phyloP scores from a whole-genome alignment of 2,113 vertebrate species.

The Synodontis membranacea region DNA sequence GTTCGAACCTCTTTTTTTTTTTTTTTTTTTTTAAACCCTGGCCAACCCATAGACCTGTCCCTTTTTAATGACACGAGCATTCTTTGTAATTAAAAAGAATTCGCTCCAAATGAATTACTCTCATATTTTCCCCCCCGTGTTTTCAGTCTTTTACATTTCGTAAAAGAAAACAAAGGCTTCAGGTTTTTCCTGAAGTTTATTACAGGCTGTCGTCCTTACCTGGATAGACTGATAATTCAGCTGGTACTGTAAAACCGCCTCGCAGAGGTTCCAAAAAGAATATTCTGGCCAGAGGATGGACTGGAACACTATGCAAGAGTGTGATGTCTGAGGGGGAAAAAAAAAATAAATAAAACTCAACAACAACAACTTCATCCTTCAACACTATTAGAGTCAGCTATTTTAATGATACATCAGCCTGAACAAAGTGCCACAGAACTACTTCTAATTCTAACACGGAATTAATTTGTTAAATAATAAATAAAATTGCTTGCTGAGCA shows the following conservation, averaged over 20 bases:
- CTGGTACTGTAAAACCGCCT: slow-evolving; percentile 93
- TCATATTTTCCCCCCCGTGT: neutral
- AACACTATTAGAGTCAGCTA: neutral
- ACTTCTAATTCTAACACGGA: too few relatives aligned
- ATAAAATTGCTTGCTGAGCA: neutral
- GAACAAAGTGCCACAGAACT: neutral
- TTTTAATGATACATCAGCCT: neutral
- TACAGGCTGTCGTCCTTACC: slow-evolving; percentile 68
- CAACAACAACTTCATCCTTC: neutral
- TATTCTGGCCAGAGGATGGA: slow-evolving; percentile 96
- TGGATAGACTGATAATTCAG: slow-evolving; percentile 86
- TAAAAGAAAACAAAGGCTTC: neutral
- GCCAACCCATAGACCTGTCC: neutral
- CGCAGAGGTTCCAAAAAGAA: slow-evolving; percentile 96
- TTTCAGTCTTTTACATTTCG: neutral
- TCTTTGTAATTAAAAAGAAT: neutral
- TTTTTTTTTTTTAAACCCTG: too few relatives aligned
- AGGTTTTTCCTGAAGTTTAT: too few relatives aligned
- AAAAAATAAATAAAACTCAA: slow-evolving; percentile 27
- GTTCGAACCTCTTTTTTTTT: neutral
- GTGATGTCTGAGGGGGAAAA: slow-evolving; percentile 81
- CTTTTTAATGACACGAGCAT: neutral
- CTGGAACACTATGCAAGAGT: slow-evolving; percentile 95
- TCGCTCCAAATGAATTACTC: too few relatives aligned
- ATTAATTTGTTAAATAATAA: too few relatives aligned